Percentiles rank a stretch among this genome's conserved stretches.
These are phyloP conservation scores for Caprella mutica DNA, from an alignment of 2,888 invertebrate genomes.

Conservation along the genomic window DNA sequence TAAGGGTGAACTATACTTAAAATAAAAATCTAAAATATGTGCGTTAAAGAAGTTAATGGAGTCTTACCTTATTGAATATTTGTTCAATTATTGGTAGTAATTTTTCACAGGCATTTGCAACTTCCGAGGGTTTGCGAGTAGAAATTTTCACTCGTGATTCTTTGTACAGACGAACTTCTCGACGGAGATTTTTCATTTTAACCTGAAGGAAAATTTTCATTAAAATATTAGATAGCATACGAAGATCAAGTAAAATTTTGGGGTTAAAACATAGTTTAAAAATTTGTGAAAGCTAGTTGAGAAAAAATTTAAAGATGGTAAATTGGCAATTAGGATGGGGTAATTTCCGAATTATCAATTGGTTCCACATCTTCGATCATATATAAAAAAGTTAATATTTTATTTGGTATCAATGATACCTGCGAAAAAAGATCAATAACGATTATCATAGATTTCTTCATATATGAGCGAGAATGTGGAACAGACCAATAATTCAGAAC, in stretches of 20 bases:
- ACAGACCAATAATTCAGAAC: too few species aligned
- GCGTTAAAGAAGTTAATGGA: neutral
- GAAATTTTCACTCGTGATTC: slow-evolving; percentile 18
- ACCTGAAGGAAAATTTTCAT: slow-evolving; percentile 22
- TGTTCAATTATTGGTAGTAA: slow-evolving; percentile 29
- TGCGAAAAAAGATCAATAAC: neutral
- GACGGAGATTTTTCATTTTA: slow-evolving; percentile 31
- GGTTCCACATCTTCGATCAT: too few species aligned
- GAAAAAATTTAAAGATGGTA: too few species aligned
- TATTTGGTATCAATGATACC: neutral
- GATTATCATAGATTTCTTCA: neutral
- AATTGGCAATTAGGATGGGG: too few species aligned
- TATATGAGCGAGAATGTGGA: too few species aligned
- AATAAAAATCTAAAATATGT: too few species aligned
- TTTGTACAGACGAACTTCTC: slow-evolving; percentile 31
- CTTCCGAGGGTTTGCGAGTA: slow-evolving; percentile 27
- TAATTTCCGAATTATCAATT: too few species aligned
- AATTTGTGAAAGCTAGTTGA: too few species aligned
- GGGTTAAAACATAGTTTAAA: too few species aligned
- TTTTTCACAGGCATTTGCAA: slow-evolving; percentile 32
- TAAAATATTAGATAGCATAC: too few species aligned
- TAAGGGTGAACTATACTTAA: too few species aligned
- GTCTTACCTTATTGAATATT: slow-evolving; percentile 28
- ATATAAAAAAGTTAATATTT: neutral
- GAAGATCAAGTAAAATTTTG: too few species aligned